A percentile compares a stretch with the other conserved stretches of the same genome.
phyloP scores from a whole-genome alignment of 2,797 vertebrate genomes.

The Rhabdomys pumilio region DNA sequence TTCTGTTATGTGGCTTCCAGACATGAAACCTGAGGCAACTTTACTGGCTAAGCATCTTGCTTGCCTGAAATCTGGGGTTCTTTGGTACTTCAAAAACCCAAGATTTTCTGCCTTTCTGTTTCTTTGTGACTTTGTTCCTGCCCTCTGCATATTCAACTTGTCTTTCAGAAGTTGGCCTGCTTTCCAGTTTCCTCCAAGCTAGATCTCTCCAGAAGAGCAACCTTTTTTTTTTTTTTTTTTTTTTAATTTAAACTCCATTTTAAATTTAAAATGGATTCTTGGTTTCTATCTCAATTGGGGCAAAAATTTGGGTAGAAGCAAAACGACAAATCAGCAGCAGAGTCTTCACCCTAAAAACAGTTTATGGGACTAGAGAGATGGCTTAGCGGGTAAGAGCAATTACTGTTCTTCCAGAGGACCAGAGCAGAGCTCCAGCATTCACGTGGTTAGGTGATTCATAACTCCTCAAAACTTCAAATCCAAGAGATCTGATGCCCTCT shows the following conservation, averaged over 20 bases:
- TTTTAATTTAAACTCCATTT: constrained; percentile 66
- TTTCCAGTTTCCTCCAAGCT: constrained; percentile 63
- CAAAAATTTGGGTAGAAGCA: constrained; percentile 9
- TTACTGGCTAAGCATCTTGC: background rate
- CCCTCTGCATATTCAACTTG: constrained; percentile 69
- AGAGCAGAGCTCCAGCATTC: background rate
- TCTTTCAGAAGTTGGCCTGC: constrained; percentile 71
- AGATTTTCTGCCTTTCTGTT: constrained; percentile 68
- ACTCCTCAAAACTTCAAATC: background rate
- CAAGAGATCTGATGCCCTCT: background rate
- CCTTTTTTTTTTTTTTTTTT: constrained; percentile 55
- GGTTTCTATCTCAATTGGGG: background rate
- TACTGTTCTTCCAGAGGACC: background rate
- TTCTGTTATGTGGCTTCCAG: background rate
- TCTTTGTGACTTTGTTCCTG: constrained; percentile 66
- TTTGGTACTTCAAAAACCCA: constrained; percentile 16
- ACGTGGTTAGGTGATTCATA: too few relatives aligned
- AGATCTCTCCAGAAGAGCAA: constrained; percentile 61
- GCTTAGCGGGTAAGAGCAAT: background rate
- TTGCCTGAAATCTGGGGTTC: background rate
- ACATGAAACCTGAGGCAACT: background rate
- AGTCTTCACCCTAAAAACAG: constrained; percentile 43
- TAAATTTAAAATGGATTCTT: too few relatives aligned
- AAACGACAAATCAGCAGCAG: constrained; percentile 5
- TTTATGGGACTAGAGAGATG: background rate